Evolutionary conservation across 1,140 invertebrate genomes (phyloP).

Genomic region (Tetramorium alpestre): DNA sequence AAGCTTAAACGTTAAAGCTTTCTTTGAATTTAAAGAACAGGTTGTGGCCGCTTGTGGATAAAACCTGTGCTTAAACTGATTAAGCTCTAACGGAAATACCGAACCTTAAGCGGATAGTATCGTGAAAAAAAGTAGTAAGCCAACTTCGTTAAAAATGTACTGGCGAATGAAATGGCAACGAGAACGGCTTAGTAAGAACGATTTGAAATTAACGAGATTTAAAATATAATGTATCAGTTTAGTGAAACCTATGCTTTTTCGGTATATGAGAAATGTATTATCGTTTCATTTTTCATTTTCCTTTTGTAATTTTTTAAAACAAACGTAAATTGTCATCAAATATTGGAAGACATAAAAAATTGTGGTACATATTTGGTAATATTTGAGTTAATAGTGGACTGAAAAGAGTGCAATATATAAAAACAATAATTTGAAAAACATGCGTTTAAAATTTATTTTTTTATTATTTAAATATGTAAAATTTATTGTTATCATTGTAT

Average conservation of each 20-base stretch:
- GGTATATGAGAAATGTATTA: background rate
- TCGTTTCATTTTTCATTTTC: background rate
- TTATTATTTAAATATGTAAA: background rate
- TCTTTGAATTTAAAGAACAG: slow-evolving; percentile 47
- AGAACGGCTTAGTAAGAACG: slow-evolving; percentile 12
- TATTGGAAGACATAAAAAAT: background rate
- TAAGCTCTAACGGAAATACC: slow-evolving; percentile 50
- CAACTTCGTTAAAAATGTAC: slow-evolving; percentile 58
- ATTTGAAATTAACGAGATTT: slow-evolving; percentile 47
- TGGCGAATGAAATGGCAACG: slow-evolving; percentile 46
- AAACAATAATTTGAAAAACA: background rate
- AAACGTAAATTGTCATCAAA: background rate
- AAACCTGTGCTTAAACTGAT: slow-evolving; percentile 56
- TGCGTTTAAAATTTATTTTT: background rate
- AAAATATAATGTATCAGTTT: slow-evolving; percentile 43
- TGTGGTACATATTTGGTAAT: background rate
- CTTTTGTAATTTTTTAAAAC: background rate
- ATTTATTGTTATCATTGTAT: background rate
- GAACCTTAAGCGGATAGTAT: slow-evolving; percentile 52
- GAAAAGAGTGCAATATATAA: background rate
- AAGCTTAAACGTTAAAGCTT: slow-evolving; percentile 49
- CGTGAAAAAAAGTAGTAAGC: slow-evolving; percentile 48
- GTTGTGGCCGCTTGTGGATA: slow-evolving; percentile 46
- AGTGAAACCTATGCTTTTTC: background rate
- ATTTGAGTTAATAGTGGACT: background rate